phyloP scores from a whole-genome alignment of 2,888 invertebrate genomes.

The Melanostoma scalare region DNA sequence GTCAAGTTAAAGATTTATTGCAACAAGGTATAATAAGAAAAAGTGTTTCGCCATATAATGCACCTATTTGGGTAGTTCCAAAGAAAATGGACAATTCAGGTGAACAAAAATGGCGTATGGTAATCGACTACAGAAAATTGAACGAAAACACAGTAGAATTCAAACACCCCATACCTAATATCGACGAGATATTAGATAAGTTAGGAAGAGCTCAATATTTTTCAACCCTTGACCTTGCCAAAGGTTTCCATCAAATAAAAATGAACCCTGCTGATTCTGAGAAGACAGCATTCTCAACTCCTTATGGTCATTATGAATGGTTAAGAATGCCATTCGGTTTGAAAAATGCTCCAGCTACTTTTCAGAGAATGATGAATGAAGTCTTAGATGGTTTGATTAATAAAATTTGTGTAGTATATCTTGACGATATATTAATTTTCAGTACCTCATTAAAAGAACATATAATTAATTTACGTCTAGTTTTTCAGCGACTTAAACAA shows the following conservation, averaged over 20 bases:
- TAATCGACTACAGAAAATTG: neutral
- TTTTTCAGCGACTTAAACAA: slow-evolving; percentile 19
- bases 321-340: neutral
- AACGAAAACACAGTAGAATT: slow-evolving; percentile 19
- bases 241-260: slow-evolving; percentile 38
- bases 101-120: too few relatives aligned
- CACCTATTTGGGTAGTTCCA: neutral
- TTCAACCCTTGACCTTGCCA: slow-evolving; percentile 32
- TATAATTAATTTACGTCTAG: slow-evolving; percentile 7
- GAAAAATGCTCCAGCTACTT: slow-evolving; percentile 9
- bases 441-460: slow-evolving; percentile 38
- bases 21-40: slow-evolving; percentile 5
- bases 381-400: slow-evolving; percentile 25
- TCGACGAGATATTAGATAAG: slow-evolving; percentile 35
- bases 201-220: slow-evolving; percentile 35
- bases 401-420: slow-evolving; percentile 42
- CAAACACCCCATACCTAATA: slow-evolving; percentile 51
- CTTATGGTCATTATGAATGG: slow-evolving; percentile 15
- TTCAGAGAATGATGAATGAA: slow-evolving; percentile 17
- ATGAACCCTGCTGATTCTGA: slow-evolving; percentile 1
- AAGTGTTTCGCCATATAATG: neutral
- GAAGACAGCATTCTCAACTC: slow-evolving; percentile 17
- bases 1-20: slow-evolving; percentile 1
- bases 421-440: slow-evolving; percentile 51
- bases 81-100: neutral